Percentiles rank a stretch among this genome's conserved stretches.
phyloP scores from a whole-genome alignment of 1,140 invertebrate genomes.

The Zelostemma sp. region DNA sequence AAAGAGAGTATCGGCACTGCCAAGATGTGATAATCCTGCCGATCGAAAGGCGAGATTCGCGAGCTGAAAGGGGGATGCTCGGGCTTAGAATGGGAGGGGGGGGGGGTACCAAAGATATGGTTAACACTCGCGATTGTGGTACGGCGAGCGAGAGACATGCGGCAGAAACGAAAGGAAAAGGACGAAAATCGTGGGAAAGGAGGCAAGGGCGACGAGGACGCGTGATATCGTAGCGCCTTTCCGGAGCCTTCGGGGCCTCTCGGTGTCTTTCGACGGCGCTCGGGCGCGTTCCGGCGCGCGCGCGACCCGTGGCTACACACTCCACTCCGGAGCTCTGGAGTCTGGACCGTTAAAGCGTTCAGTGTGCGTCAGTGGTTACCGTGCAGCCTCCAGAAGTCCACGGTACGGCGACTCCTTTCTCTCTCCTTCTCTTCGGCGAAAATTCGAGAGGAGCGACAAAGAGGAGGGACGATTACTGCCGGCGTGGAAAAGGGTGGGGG shows the following conservation, averaged over 20 bases:
- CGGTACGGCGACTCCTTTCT: not conserved
- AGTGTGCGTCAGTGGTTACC: slow-evolving; percentile 41
- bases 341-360: slow-evolving; percentile 36
- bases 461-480: slow-evolving; percentile 14
- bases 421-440: not conserved
- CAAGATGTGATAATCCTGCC: slow-evolving; percentile 43
- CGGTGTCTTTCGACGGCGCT: slow-evolving; percentile 12
- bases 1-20: slow-evolving; percentile 24
- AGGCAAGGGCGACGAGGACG: slow-evolving; percentile 21
- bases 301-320: slow-evolving; percentile 42
- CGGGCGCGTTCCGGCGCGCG: slow-evolving; percentile 45
- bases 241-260: slow-evolving; percentile 2
- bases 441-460: not conserved
- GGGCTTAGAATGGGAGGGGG: slow-evolving; percentile 3
- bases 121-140: slow-evolving; percentile 23
- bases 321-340: too few species aligned
- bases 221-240: too few species aligned
- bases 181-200: not conserved
- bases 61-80: not conserved
- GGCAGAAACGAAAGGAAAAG: too few species aligned
- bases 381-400: slow-evolving; percentile 23
- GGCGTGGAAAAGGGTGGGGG: slow-evolving; percentile 5
- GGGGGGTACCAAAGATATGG: slow-evolving; percentile 19
- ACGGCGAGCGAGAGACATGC: not conserved
- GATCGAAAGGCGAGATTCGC: slow-evolving; percentile 41